Conservation (phyloP, 1,140 invertebrate species). For the Drosophila pseudoananassae region DNA sequence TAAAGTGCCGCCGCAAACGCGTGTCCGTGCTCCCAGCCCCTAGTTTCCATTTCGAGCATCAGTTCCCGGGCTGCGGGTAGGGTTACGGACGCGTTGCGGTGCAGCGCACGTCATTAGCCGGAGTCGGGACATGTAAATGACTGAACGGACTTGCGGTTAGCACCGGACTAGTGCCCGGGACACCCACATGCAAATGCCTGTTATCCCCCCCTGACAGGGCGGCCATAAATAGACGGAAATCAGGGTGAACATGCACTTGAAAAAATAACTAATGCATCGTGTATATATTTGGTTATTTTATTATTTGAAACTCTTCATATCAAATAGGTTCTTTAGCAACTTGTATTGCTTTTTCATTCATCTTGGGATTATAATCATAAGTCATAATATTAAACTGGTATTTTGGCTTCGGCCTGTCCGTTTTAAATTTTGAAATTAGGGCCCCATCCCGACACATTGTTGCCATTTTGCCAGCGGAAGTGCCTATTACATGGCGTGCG, state of each 20-base stretch:
- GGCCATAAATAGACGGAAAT: constrained; percentile 58
- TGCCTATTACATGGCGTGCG: constrained; percentile 68
- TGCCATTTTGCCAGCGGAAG: constrained; percentile 70
- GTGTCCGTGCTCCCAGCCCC: constrained; percentile 15
- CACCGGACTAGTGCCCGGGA: not conserved
- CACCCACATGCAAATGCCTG: not conserved
- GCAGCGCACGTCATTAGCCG: constrained; percentile 42
- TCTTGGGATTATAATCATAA: too few relatives aligned
- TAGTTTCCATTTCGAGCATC: not conserved
- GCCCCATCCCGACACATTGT: constrained; percentile 47
- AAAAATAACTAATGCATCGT: not conserved
- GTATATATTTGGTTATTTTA: too few relatives aligned
- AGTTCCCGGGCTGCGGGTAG: constrained; percentile 1
- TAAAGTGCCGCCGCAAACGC: constrained; percentile 60
- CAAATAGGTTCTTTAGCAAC: too few relatives aligned
- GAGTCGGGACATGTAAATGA: constrained; percentile 61
- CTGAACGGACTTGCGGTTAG: constrained; percentile 29
- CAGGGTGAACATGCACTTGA: not conserved
- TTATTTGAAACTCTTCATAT: too few relatives aligned
- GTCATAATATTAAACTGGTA: too few relatives aligned
- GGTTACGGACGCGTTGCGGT: constrained; percentile 14
- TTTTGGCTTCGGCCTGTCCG: too few relatives aligned
- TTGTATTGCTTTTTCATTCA: too few relatives aligned
- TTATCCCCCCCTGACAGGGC: not conserved
- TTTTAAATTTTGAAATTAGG: constrained; percentile 72